Percentiles rank a stretch among this genome's conserved stretches.
Evolutionary conservation across 2,797 vertebrate species (phyloP).

Genomic region (Hydrocynus forskahlii): DNA sequence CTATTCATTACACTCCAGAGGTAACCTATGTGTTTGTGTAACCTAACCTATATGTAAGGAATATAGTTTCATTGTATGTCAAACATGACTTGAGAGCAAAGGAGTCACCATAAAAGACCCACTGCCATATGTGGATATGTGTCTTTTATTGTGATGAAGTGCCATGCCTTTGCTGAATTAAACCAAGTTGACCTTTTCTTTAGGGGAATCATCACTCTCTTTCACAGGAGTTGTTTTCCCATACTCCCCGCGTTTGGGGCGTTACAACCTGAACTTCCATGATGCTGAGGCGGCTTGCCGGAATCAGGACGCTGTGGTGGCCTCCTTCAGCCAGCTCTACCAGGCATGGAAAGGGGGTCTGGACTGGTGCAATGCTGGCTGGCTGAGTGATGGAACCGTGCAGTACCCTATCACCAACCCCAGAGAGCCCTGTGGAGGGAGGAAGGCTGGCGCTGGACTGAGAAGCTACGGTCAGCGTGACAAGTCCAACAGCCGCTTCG

Average conservation of each 20-base stretch:
- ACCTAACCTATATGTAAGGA: neutral
- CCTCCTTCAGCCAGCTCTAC: slow-evolving; percentile 87
- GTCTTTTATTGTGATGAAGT: neutral
- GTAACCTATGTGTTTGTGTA: neutral
- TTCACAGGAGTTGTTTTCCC: slow-evolving; percentile 91
- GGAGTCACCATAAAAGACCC: slow-evolving; percentile 7
- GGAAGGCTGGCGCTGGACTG: slow-evolving; percentile 81
- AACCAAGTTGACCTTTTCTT: slow-evolving; percentile 33
- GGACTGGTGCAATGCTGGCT: slow-evolving; percentile 98
- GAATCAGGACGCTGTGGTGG: slow-evolving; percentile 85
- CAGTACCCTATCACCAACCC: slow-evolving; percentile 93
- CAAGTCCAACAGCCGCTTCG: slow-evolving; percentile 82
- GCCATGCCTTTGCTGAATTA: neutral
- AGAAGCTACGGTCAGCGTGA: slow-evolving; percentile 89
- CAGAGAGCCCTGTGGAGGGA: slow-evolving; percentile 89
- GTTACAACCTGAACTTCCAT: slow-evolving; percentile 89
- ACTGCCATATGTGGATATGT: neutral
- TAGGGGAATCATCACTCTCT: slow-evolving; percentile 32
- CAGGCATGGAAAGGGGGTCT: slow-evolving; percentile 88
- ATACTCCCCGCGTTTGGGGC: slow-evolving; percentile 82
- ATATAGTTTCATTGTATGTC: neutral
- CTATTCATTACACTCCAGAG: neutral
- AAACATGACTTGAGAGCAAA: neutral
- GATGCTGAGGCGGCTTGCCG: slow-evolving; percentile 83
- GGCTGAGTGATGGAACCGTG: slow-evolving; percentile 91